Evolutionary conservation across 2,797 vertebrate species (phyloP).

Genomic region (Labroides dimidiatus): DNA sequence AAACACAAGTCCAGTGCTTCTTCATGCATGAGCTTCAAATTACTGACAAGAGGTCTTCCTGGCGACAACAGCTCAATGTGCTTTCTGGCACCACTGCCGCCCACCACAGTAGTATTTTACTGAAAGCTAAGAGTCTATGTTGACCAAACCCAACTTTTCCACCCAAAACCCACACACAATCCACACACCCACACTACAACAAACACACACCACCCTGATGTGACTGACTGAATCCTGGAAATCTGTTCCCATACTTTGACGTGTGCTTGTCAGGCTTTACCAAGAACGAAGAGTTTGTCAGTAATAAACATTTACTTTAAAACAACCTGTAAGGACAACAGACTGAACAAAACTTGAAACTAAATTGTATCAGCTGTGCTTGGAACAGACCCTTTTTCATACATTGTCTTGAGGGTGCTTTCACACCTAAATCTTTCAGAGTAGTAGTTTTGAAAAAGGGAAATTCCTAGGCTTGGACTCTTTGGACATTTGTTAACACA

Average conservation of each 20-base stretch:
- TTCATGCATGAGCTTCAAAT: constrained; percentile 5
- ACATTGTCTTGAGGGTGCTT: too few relatives aligned
- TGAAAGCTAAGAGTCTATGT: constrained; percentile 2
- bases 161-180: constrained; percentile 8
- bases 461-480: too few relatives aligned
- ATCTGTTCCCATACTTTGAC: constrained; percentile 7
- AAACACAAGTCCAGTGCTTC: background rate
- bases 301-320: background rate
- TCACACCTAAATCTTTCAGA: too few relatives aligned
- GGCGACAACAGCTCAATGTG: constrained; percentile 10
- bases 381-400: too few relatives aligned
- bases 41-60: constrained; percentile 30
- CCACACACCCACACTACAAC: constrained; percentile 2
- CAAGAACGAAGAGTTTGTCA: background rate
- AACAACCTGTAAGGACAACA: background rate
- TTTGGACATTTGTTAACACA: too few relatives aligned
- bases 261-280: background rate
- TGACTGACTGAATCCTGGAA: constrained; percentile 10
- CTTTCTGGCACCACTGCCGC: constrained; percentile 25
- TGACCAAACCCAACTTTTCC: constrained; percentile 31
- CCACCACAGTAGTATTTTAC: constrained; percentile 16
- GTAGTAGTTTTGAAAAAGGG: too few relatives aligned
- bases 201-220: constrained; percentile 17
- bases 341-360: too few relatives aligned
- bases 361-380: too few relatives aligned